Evolutionary conservation across 2,797 vertebrate genomes (phyloP).

Genomic region (Merluccius polli): DNA sequence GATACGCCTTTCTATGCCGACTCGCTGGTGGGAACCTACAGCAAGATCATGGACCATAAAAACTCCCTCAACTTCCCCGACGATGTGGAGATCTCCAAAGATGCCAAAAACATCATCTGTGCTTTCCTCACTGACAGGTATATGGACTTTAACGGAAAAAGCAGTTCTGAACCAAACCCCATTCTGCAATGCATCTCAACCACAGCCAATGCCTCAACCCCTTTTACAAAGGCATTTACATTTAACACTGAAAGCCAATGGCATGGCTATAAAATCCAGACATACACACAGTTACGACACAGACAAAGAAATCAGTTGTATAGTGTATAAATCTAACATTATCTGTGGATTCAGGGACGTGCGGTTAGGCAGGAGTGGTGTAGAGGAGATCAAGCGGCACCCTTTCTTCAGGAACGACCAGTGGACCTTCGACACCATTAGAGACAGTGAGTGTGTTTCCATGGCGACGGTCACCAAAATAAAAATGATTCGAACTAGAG

Average conservation of each 20-base stretch:
- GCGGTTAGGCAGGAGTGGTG: constrained; percentile 90
- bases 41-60: constrained; percentile 99
- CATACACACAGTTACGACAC: not conserved
- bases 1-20: constrained; percentile 99
- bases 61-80: constrained; percentile 96
- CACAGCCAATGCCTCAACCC: not conserved
- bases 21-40: constrained; percentile 96
- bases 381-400: constrained; percentile 96
- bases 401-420: constrained; percentile 96
- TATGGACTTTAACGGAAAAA: constrained; percentile 1
- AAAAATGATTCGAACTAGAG: not conserved
- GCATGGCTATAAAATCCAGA: not conserved
- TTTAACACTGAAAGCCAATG: not conserved
- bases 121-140: constrained; percentile 98
- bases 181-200: not conserved
- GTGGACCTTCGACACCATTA: constrained; percentile 95
- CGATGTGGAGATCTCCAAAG: constrained; percentile 95
- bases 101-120: constrained; percentile 97
- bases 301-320: not conserved
- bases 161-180: not conserved
- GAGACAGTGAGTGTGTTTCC: constrained; percentile 83
- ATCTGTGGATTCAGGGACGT: constrained; percentile 81
- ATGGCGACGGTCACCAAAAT: not conserved
- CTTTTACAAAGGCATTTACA: not conserved
- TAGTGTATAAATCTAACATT: constrained; percentile 2